Evolutionary conservation across 2,797 vertebrate species (phyloP), one percentile per base, ranked within the genome.

Genomic region (Hoplostethus atlanticus): DNA sequence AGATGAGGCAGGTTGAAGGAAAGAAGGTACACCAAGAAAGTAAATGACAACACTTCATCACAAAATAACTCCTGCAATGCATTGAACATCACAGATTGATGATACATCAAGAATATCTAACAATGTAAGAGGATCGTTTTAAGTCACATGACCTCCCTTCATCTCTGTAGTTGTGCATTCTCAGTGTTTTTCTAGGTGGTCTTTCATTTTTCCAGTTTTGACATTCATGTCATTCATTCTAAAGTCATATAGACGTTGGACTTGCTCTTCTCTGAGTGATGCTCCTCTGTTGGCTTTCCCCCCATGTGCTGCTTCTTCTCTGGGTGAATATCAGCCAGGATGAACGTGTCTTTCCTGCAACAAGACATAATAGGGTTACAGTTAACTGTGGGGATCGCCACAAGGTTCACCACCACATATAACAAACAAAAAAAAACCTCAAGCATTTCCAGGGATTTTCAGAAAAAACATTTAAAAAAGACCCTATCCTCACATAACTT

Each of bases 241-340:
- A 64, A 50, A 9, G 64, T 62, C 38, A 42, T 48, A 15, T 73
- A 73, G 34, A 54, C 17, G 25, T 69, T 55, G n/a, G 48, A 40
- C 40, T 52, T 55, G 16, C 36, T 21, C 2, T 73, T 70, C 25
- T 55, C 55, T 28, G 28, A 28, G 28, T 28, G 28, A 28, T 28
- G 28, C 28, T 28, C 28, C 3, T 28, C 28, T 15, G 11, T 40
- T 4, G 36, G 17, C 12, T 60, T 61, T 34, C 40, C 53, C 38
- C 55, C 60, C 9, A 11, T 17, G 16, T 48, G 10, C 15, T 46
- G 30, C 15, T 36, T 46, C 54, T 62, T 15, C 13, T 30, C 5
- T 15, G 12, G 38, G 21, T 8, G 59, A 61, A 21, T 6, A 21
- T 47, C 57, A n/a, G 5, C 46, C 40, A 52, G 13, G 6, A 10